A percentile compares a stretch with the other conserved stretches of the same genome.
phyloP scores from a whole-genome alignment of 2,888 invertebrate species.

The Allolobophora icterica region DNA sequence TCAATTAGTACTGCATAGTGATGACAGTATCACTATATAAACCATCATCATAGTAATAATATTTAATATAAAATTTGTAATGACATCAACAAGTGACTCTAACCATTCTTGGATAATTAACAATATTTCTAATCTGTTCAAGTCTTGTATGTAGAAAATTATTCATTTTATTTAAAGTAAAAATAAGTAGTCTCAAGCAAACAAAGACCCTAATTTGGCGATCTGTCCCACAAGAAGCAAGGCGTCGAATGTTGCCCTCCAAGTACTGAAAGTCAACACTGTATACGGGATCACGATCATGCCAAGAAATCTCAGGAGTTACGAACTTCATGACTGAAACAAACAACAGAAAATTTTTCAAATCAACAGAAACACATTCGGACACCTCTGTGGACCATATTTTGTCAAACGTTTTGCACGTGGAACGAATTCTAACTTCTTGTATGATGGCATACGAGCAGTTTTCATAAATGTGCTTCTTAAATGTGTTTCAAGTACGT shows the following conservation, averaged over 20 bases:
- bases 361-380: conserved; percentile 1
- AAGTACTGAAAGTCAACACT: conserved; percentile 68
- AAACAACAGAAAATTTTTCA: not conserved
- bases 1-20: not conserved
- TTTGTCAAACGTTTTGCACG: too few relatives aligned
- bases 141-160: not conserved
- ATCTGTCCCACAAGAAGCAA: conserved; percentile 91
- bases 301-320: conserved; percentile 97
- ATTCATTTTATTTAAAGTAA: not conserved
- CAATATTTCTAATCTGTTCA: not conserved
- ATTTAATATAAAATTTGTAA: not conserved
- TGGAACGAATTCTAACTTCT: too few relatives aligned
- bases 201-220: conserved; percentile 86
- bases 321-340: conserved; percentile 81
- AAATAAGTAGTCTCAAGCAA: not conserved
- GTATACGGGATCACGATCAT: conserved; percentile 90
- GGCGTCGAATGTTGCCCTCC: conserved; percentile 69
- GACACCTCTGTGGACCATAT: not conserved
- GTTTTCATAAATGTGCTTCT: too few relatives aligned
- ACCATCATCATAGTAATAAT: not conserved
- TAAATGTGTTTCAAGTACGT: too few relatives aligned
- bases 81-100: not conserved
- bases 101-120: not conserved
- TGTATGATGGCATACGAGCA: too few relatives aligned
- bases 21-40: not conserved